These are phyloP conservation scores for Peromyscus aztecus DNA, from an alignment of 2,797 vertebrate species.

Conservation along the genomic window DNA sequence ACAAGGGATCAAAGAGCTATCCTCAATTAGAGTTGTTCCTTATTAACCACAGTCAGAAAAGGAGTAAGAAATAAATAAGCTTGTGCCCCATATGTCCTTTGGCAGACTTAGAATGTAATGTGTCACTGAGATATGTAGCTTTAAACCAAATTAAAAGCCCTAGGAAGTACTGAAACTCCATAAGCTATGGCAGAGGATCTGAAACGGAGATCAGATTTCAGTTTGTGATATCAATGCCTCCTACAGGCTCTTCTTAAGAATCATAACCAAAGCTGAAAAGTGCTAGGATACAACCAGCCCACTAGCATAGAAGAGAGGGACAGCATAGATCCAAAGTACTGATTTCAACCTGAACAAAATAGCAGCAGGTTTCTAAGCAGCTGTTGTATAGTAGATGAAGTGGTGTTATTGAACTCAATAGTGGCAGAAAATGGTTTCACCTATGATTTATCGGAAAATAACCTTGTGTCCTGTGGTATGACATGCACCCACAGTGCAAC, in stretches of 20 bases:
- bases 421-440: conserved; percentile 46
- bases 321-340: not conserved
- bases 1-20: conserved; percentile 69
- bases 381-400: conserved; percentile 1
- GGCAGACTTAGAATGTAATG: conserved; percentile 25
- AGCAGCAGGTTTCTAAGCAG: conserved; percentile 45
- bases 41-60: conserved; percentile 65
- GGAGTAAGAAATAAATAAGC: conserved; percentile 66
- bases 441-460: not conserved
- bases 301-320: not conserved
- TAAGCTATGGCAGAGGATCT: not conserved
- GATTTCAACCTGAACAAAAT: conserved; percentile 33
- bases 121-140: conserved; percentile 48
- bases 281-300: not conserved
- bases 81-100: conserved; percentile 67
- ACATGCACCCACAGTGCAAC: not conserved
- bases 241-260: not conserved
- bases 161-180: not conserved
- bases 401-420: not conserved
- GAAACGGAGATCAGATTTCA: not conserved
- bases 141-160: conserved; percentile 65
- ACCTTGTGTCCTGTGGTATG: not conserved
- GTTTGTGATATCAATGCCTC: not conserved
- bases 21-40: conserved; percentile 73
- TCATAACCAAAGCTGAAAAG: not conserved